Base-by-base conservation (phyloP, 2,888 invertebrate species). In the Andrena camellia region DNA sequence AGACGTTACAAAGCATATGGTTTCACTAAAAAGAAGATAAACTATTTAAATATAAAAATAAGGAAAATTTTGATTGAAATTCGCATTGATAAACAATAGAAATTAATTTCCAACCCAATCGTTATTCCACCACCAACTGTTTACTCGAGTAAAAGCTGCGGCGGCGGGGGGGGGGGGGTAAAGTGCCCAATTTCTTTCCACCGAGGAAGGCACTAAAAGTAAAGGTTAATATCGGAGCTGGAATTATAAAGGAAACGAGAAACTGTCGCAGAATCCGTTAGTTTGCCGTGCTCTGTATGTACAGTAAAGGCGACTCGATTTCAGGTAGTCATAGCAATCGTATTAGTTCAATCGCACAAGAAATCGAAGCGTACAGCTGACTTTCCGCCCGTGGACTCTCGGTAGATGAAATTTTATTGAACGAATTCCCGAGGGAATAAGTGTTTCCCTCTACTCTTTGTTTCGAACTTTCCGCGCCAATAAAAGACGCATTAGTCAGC, bases 331-430 rank as follows among this genome's bases (percentile, higher is more conserved):
- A 74, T 75, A 74, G 69, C 33, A 73, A 78, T 74, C 88, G 86
- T 89, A 52, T 90, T 90, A 88, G 87, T 88, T 90, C 85, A 83
- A 86, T 90, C 88, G 86, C 84, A 88, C 85, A 87, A 84, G 87
- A 86, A 79, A 87, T 88, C 83, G 85, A 84, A 88, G 88, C 84
- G 83, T 85, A 89, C 89, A 87, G 87, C 88, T 87, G 86, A 72
- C 78, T 70, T 35, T 33, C 35, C 17, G 2, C 5, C 0, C 10
- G 17, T 2, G 23, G 13, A 57, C 48, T 48, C 48, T 52, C 76
- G 74, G 54, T 33, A 75, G 63, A 59, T 78, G 59, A 64, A 80
- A 80, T 71, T 79, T 79, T 68, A 79, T 79, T 52, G 80, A 72
- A 73, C 59, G 69, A 70, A 68, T 35, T 23, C 17, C 52, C n/a